Evolutionary conservation across 2,797 vertebrate species (phyloP).

Genomic region (Syngnathus acus): DNA sequence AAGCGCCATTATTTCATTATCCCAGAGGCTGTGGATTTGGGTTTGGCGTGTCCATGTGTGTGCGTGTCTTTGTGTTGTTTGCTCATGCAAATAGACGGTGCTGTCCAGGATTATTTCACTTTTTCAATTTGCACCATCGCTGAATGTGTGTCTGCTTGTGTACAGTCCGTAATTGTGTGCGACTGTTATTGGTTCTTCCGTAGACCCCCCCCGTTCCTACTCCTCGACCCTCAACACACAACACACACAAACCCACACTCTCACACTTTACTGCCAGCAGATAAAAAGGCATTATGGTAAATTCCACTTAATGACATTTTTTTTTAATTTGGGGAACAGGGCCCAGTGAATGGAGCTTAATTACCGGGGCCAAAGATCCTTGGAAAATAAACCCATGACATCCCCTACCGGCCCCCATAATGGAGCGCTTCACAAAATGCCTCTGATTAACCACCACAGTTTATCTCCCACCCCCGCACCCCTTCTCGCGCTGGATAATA

Average conservation of each 20-base stretch:
- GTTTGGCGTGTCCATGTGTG: conserved; percentile 13
- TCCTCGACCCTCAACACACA: conserved; percentile 57
- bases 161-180: neutral
- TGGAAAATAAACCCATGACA: conserved; percentile 61
- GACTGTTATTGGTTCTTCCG: conserved; percentile 77
- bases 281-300: conserved; percentile 99
- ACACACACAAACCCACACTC: conserved; percentile 76
- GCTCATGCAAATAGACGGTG: conserved; percentile 50
- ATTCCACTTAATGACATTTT: conserved; percentile 99
- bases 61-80: conserved; percentile 5
- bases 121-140: conserved; percentile 89
- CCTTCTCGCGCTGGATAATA: conserved; percentile 63
- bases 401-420: conserved; percentile 62
- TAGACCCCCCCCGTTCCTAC: conserved; percentile 50
- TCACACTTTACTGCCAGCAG: conserved; percentile 86
- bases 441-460: conserved; percentile 59
- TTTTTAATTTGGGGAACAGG: conserved; percentile 96
- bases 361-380: conserved; percentile 68
- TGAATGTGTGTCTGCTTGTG: neutral
- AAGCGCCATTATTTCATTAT: conserved; percentile 99
- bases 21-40: conserved; percentile 89
- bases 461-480: conserved; percentile 65
- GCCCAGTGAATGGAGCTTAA: conserved; percentile 81
- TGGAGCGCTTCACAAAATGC: conserved; percentile 57
- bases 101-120: conserved; percentile 91